Base-by-base conservation (phyloP, 2,113 vertebrate species). In the Psammodynastes pulverulentus region DNA sequence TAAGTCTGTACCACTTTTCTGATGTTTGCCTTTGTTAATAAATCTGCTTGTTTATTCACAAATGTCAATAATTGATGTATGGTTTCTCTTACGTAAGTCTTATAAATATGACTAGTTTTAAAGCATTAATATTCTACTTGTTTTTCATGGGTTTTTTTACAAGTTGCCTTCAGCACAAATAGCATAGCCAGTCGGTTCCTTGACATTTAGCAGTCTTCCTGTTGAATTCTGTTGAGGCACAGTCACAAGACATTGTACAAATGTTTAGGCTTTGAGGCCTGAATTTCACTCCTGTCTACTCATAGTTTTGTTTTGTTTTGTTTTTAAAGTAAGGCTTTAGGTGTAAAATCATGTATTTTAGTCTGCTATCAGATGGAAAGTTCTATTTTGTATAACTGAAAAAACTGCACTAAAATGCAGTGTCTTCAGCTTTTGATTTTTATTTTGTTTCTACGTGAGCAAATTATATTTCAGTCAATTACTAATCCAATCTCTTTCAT, bases 21-120 rank as follows among this genome's bases (percentile, higher is more conserved):
- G 93, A 94, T 97, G 96, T 95, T 98, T 98, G 97, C 97, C 97
- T 98, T 98, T 95, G 96, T 97, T 97, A 98, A 97, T 97, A 96
- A 97, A 98, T 96, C 95, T 97, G 95, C 97, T 97, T 97, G 97
- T 96, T 97, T 97, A 94, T 97, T 97, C 97, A 97, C 96, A 96
- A 96, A 96, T 94, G 92, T 92, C 95, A 96, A 95, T 96, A 97
- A 97, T 97, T 96, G 97, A 96, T 97, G 97, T 98, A 97, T 97
- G 97, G 97, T 97, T 97, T 90, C 97, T 97, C 97, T 97, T 95
- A 96, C 94, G 95, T 96, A 95, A 92, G 95, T 94, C 94, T 95
- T 95, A 89, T 58, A 93, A 95, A 96, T 90, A 93, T 95, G 96
- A 93, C 72, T 97, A 84, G 91, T 96, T 97, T 94, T 93, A 86